Percentiles rank a stretch among this genome's conserved stretches.
Evolutionary conservation across 2,113 vertebrate species (phyloP).

Genomic region (Callaeas wilsoni): DNA sequence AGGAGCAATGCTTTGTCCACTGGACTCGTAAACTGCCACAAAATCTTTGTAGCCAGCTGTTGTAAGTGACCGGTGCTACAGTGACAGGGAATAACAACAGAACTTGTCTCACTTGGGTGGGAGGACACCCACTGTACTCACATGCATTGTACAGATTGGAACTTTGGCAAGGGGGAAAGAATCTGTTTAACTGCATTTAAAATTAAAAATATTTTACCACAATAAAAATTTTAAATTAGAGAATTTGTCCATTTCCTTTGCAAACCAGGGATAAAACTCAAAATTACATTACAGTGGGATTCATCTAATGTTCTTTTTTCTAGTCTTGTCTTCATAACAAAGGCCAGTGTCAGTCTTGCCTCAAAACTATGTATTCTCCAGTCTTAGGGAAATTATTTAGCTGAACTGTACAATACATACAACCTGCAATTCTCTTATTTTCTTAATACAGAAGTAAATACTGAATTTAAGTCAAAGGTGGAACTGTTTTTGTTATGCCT

Average conservation of each 20-base stretch:
- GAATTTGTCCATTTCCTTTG: not conserved
- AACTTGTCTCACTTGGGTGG: not conserved
- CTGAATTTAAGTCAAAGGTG: not conserved
- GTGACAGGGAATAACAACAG: not conserved
- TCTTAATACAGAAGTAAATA: not conserved
- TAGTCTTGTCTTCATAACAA: not conserved
- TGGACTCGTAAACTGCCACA: not conserved
- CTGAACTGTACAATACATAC: accelerated
- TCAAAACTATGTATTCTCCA: accelerated
- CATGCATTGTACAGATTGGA: accelerated
- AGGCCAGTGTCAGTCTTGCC: not conserved
- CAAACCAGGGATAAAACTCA: not conserved
- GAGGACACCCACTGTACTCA: not conserved
- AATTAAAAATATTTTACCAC: not conserved
- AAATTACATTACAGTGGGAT: not conserved
- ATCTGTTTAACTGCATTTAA: not conserved
- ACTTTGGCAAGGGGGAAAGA: not conserved
- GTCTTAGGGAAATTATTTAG: not conserved
- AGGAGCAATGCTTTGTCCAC: not conserved
- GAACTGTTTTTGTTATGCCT: not conserved
- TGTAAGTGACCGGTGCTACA: not conserved
- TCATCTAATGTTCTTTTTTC: not conserved
- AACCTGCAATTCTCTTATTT: not conserved
- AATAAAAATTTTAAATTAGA: constrained; percentile 1
- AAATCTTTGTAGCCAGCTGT: not conserved